Evolutionary conservation across 1,140 invertebrate genomes (phyloP).

Genomic region (Caenorhabditis brenneri): DNA sequence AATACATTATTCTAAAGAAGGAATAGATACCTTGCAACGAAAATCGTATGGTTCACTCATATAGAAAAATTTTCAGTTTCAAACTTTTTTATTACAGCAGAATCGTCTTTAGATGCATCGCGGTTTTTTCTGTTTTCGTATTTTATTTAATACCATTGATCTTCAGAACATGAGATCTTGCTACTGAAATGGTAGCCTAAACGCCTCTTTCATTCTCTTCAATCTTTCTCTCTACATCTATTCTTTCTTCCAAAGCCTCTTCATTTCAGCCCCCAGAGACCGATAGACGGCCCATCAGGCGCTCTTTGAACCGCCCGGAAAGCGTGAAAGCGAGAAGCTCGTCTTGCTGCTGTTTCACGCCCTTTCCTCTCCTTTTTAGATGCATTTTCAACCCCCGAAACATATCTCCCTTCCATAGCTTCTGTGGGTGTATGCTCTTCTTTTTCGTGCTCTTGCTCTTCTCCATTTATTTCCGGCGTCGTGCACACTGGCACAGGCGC

Average conservation of each 20-base stretch:
- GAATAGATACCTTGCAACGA: not conserved
- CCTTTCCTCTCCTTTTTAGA: slow-evolving; percentile 13
- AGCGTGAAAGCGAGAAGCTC: slow-evolving; percentile 8
- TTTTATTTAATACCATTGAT: not conserved
- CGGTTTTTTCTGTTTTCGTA: no score
- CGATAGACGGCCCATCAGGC: slow-evolving; percentile 26
- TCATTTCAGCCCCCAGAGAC: slow-evolving; percentile 16
- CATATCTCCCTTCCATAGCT: slow-evolving; percentile 14
- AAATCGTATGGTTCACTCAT: no score
- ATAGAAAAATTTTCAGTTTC: no score
- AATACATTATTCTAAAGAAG: not conserved
- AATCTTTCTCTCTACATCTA: not conserved
- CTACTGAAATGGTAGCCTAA: not conserved
- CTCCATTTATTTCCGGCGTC: slow-evolving; percentile 41
- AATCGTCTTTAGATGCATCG: no score
- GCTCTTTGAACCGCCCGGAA: slow-evolving; percentile 33
- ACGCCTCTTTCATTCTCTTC: not conserved
- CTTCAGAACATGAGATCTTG: not conserved
- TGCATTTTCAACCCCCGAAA: slow-evolving; percentile 38
- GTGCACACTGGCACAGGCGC: slow-evolving; percentile 31
- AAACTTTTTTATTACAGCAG: no score
- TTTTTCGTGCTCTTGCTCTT: slow-evolving; percentile 41
- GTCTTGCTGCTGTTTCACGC: slow-evolving; percentile 26
- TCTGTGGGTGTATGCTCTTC: slow-evolving; percentile 38
- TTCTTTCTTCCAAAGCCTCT: not conserved